Evolutionary conservation across 2,888 invertebrate species (phyloP).

Genomic region (Arrhopalites spinosus): DNA sequence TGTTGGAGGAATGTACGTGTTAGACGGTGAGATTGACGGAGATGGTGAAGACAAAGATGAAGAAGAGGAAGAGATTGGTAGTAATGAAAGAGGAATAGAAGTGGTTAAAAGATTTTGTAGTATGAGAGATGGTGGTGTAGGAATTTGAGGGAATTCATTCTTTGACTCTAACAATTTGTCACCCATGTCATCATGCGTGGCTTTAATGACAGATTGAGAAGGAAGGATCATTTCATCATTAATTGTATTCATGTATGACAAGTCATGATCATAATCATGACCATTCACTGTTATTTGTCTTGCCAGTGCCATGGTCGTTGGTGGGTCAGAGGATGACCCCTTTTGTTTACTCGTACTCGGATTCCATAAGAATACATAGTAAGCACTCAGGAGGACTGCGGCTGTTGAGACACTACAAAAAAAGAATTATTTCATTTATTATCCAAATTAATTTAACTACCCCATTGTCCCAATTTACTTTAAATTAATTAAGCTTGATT

Average conservation of each 20-base stretch:
- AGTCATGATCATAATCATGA: not conserved
- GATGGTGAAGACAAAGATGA: not conserved
- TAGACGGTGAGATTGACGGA: not conserved
- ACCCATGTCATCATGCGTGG: no score
- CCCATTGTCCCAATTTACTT: no score
- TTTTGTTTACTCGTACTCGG: slow-evolving; percentile 53
- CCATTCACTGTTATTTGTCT: slow-evolving; percentile 6
- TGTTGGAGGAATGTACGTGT: not conserved
- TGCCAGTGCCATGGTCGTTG: slow-evolving; percentile 26
- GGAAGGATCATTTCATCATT: not conserved
- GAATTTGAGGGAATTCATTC: not conserved
- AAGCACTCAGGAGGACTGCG: slow-evolving; percentile 62
- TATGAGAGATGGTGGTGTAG: slow-evolving; percentile 8
- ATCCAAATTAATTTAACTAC: no score
- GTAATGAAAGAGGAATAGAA: not conserved
- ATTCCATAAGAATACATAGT: slow-evolving; percentile 63
- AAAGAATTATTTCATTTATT: no score
- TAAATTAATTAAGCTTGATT: no score
- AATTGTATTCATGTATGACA: slow-evolving; percentile 5
- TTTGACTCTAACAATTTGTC: no score
- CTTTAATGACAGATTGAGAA: no score
- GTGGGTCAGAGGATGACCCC: not conserved
- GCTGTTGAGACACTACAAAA: slow-evolving; percentile 63
- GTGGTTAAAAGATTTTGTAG: not conserved
- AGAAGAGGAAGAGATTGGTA: not conserved